These are phyloP conservation scores for Crepidodera aurea DNA, from an alignment of 2,888 invertebrate genomes.

Conservation along the genomic window DNA sequence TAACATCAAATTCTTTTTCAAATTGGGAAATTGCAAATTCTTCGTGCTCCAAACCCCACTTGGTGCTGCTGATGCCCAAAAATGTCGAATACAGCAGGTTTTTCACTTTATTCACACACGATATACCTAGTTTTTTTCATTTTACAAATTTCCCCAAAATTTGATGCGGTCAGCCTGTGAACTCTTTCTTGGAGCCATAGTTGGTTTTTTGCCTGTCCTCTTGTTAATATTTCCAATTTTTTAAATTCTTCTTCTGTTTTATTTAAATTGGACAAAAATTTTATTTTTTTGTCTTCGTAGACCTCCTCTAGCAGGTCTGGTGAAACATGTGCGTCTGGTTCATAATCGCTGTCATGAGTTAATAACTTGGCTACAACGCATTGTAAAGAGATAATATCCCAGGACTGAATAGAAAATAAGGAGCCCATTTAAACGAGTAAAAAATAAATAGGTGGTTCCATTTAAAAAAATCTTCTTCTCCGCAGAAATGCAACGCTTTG, in stretches of 20 bases:
- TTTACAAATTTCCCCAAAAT: constrained; percentile 9
- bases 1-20: constrained; percentile 3
- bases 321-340: background rate
- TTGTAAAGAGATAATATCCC: too few relatives aligned
- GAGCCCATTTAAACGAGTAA: too few relatives aligned
- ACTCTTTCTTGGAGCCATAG: constrained; percentile 1
- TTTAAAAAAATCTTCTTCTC: too few relatives aligned
- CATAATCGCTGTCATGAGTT: background rate
- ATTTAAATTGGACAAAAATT: background rate
- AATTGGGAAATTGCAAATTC: background rate
- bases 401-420: too few relatives aligned
- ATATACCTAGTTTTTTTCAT: constrained; percentile 8
- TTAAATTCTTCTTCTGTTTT: background rate
- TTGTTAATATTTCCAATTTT: background rate
- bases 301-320: background rate
- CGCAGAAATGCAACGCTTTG: too few relatives aligned
- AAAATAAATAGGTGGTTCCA: too few relatives aligned
- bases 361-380: too few relatives aligned
- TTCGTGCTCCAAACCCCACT: constrained; percentile 4
- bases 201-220: constrained; percentile 5
- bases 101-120: background rate
- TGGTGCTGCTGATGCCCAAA: constrained; percentile 1
- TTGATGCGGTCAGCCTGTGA: background rate
- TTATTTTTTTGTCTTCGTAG: background rate
- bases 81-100: constrained; percentile 3